These are phyloP conservation scores for Branchipolynoe longqiensis DNA, from an alignment of 2,888 invertebrate genomes.

Conservation along the genomic window DNA sequence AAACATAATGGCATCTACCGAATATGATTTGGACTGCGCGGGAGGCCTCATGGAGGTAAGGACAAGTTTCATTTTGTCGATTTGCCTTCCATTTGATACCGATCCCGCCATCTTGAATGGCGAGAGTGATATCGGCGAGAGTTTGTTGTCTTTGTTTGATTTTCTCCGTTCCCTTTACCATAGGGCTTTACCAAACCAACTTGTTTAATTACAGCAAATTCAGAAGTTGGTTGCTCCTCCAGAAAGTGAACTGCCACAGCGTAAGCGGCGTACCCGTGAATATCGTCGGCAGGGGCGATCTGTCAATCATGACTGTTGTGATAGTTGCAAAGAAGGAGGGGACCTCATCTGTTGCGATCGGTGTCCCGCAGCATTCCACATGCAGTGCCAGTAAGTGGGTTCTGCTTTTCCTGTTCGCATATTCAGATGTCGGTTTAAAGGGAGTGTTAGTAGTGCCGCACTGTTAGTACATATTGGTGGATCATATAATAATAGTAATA, in stretches of 20 bases:
- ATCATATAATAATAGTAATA: no score
- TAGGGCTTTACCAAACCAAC: neutral
- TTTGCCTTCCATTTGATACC: neutral
- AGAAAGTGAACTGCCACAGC: constrained; percentile 86
- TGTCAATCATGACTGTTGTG: constrained; percentile 93
- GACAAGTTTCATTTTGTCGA: constrained; percentile 7
- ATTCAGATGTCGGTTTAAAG: no score
- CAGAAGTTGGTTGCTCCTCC: constrained; percentile 94
- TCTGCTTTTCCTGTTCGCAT: neutral
- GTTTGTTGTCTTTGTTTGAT: constrained; percentile 16
- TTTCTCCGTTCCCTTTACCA: neutral
- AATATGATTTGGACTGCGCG: constrained; percentile 90
- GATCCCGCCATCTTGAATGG: constrained; percentile 53
- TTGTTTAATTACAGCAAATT: constrained; percentile 87
- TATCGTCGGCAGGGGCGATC: constrained; percentile 80
- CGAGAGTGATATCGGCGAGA: neutral
- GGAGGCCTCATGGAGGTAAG: constrained; percentile 94
- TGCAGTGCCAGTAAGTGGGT: constrained; percentile 92
- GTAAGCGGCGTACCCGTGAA: constrained; percentile 84
- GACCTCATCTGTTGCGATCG: constrained; percentile 97
- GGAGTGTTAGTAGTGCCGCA: no score
- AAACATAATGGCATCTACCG: constrained; percentile 85
- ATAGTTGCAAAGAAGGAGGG: constrained; percentile 96
- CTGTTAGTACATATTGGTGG: no score
- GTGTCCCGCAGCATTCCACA: constrained; percentile 97